A percentile compares a stretch with the other conserved stretches of the same genome.
phyloP scores from a whole-genome alignment of 1,140 invertebrate genomes.

The Panulirus ornatus region DNA sequence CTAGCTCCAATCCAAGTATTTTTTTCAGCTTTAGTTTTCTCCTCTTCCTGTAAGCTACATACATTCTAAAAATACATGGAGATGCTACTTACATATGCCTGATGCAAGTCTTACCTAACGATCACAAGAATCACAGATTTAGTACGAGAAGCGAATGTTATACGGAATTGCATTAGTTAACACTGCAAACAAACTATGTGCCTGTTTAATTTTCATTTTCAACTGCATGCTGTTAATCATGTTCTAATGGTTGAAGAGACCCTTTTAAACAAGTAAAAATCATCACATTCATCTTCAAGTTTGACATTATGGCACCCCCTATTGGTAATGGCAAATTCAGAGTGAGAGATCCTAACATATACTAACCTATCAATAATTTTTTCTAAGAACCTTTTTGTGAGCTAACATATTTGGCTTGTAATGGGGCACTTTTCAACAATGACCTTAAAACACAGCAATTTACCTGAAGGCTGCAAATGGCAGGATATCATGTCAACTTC shows the following conservation, averaged over 20 bases:
- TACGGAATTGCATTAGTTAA: constrained; percentile 73
- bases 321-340: constrained; percentile 38
- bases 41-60: constrained; percentile 48
- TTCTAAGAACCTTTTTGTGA: constrained; percentile 22
- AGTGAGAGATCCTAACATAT: constrained; percentile 23
- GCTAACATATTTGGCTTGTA: constrained; percentile 59
- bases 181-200: constrained; percentile 64
- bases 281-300: constrained; percentile 33
- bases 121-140: constrained; percentile 74
- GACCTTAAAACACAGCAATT: constrained; percentile 32
- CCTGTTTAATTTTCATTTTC: constrained; percentile 28
- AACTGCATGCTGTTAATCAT: constrained; percentile 17
- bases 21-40: neutral
- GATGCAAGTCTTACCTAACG: constrained; percentile 72
- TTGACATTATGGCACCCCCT: constrained; percentile 46
- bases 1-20: constrained; percentile 41
- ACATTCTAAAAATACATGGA: constrained; percentile 63
- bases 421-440: constrained; percentile 40
- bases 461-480: constrained; percentile 62
- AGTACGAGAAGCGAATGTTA: constrained; percentile 74
- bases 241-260: neutral
- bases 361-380: neutral
- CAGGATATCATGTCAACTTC: constrained; percentile 55
- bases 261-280: constrained; percentile 25
- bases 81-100: constrained; percentile 51